Evolutionary conservation across 2,888 invertebrate genomes (phyloP), one percentile per base, ranked within the genome.

Genomic region (Eupithecia exiguata): DNA sequence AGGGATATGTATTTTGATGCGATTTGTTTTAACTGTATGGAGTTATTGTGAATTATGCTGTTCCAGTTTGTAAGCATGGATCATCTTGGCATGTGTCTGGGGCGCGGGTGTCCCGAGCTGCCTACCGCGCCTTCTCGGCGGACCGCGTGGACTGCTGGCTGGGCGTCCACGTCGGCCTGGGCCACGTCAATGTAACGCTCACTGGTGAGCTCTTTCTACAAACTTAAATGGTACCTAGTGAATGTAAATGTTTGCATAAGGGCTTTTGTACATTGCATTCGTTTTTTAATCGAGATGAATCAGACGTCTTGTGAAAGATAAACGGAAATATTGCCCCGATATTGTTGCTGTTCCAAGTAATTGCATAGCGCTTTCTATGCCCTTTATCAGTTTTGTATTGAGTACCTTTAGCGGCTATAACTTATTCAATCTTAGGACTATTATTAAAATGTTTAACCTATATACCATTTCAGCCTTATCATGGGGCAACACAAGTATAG

Each of bases 1-100:
- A 53, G n/a, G 49, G 18, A 5, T 16, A 18, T 49, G 18, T 1
- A 21, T n/a, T 49, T 49, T n/a, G 18, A 49, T 49, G n/a, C 49
- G 18, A 49, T 49, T 49, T 49, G 49, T 9, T 49, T 49, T 49
- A 46, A 9, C 3, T n/a, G 4, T 25, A 25, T 5, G 12, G 4
- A 14, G 25, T 58, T 25, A 21, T 58, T 25, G 25, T 62, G 18
- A 35, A 21, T 35, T 62, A 16, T 62, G 18, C 12, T 25, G 65
- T 95, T 95, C 70, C 95, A 98, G 98, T 98, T 85, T 97, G 98
- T 84, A 96, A 97, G 89, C 96, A 97, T 92, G 98, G 98, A 71
- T 98, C 98, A 66, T 96, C 97, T 86, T 99, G 99, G 99, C 99
- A 99, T 94, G 97, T 98, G 86, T 97, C 98, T 53, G 96, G 97